Evolutionary conservation across 2,797 vertebrate genomes (phyloP).

Genomic region (Basileuterus tristriatus): DNA sequence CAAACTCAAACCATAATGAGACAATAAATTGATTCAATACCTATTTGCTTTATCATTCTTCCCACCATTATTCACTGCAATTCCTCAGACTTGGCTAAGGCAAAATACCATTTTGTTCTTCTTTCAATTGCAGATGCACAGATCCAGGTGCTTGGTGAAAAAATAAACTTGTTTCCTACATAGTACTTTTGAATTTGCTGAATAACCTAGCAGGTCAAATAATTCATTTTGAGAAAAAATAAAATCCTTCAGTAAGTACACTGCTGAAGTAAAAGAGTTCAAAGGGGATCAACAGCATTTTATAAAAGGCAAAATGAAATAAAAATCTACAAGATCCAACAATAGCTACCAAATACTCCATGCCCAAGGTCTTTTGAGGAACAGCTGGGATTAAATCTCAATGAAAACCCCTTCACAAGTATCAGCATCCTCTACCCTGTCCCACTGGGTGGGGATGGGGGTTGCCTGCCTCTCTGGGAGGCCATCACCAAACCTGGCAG

Average conservation of each 20-base stretch:
- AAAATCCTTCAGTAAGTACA: neutral
- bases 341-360: neutral
- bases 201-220: neutral
- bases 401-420: neutral
- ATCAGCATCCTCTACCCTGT: neutral
- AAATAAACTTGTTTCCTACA: neutral
- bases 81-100: neutral
- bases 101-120: neutral
- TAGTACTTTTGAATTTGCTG: neutral
- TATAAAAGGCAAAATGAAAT: neutral
- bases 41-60: neutral
- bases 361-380: neutral
- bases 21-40: neutral
- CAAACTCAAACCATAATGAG: neutral
- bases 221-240: conserved; percentile 19
- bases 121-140: neutral
- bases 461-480: neutral
- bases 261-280: neutral
- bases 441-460: neutral
- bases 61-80: neutral
- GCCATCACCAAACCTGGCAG: neutral
- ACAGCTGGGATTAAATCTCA: neutral
- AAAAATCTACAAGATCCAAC: neutral
- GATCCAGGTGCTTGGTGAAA: neutral
- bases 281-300: neutral